Base-by-base conservation (phyloP, 2,888 invertebrate species). In the Tachina grossa region DNA sequence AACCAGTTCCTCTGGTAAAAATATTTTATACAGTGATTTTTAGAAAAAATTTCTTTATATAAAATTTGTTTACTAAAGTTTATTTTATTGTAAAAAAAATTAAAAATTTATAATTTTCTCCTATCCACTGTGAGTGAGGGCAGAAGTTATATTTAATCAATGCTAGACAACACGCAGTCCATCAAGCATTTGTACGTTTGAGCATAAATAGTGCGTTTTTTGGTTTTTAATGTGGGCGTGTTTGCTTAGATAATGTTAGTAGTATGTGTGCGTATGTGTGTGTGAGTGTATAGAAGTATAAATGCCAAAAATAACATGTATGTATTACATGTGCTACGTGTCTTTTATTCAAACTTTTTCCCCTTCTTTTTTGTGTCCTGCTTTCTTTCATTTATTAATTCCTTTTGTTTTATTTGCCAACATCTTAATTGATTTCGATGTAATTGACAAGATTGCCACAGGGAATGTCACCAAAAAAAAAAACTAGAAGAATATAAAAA, bases 391-490 rank as follows among this genome's bases (percentile, higher is more conserved):
- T 63, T 71, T 63, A 55, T 31, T 49, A 59, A 71, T 63, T 31
- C 65, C 10, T 71, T 76, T 63, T 71, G 47, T 68, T 82, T 51
- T 72, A 63, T 84, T 76, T 71, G 66, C 66, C 80, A 85, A 78
- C 77, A 69, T 84, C 83, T 85, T 87, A 87, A 87, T 87, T 87
- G 87, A 87, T 87, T 87, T 81, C 61, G 55, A 66, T 87, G 83
- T 87, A 87, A 87, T 87, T 87, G 87, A 83, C 85, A 85, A 76
- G 77, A 79, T 79, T 79, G 85, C 83, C 85, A 55, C 66, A 71
- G 85, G 85, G 76, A 85, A 61, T 83, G 83, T 85, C 85, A 85
- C 69, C 61, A 45, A 51, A 71, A 68, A 57, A 66, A 75, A 22
- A 68, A 55, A 68, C 1, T 43, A 47, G n/a, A 43, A 74, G 16